Evolutionary conservation across 1,140 invertebrate species (phyloP).

Genomic region (Drosophila pseudoananassae): DNA sequence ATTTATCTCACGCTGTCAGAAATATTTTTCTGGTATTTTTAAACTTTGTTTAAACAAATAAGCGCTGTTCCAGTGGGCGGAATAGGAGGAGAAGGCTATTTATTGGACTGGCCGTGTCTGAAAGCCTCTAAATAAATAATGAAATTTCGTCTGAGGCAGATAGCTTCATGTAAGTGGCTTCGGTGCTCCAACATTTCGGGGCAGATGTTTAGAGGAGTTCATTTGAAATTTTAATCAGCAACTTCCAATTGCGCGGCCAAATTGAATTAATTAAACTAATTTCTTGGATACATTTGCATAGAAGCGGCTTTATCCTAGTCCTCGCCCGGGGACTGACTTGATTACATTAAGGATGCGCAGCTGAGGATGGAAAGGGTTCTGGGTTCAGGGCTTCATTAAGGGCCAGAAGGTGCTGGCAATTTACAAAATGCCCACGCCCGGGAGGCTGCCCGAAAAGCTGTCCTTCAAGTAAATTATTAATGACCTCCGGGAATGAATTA

Average conservation of each 20-base stretch:
- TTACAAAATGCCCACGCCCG: background rate
- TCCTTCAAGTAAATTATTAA: constrained; percentile 55
- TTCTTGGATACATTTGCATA: constrained; percentile 63
- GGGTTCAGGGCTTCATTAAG: constrained; percentile 48
- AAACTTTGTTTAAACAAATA: background rate
- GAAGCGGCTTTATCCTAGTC: constrained; percentile 3
- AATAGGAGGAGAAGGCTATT: background rate
- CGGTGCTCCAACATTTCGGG: background rate
- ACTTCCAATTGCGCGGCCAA: constrained; percentile 55
- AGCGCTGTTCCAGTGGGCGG: constrained; percentile 4
- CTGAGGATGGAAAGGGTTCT: constrained; percentile 50
- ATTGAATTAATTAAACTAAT: constrained; percentile 75
- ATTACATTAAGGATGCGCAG: constrained; percentile 78
- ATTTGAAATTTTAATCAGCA: constrained; percentile 67
- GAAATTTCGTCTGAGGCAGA: constrained; percentile 61
- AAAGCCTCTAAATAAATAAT: constrained; percentile 70
- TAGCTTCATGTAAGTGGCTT: constrained; percentile 31
- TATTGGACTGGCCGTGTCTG: constrained; percentile 39
- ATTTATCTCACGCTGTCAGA: background rate
- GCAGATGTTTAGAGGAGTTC: constrained; percentile 5
- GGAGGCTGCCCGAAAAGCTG: constrained; percentile 29
- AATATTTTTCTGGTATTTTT: constrained; percentile 8
- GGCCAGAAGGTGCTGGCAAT: constrained; percentile 59
- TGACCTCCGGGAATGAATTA: background rate
- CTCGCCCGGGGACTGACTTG: constrained; percentile 23